These are phyloP conservation scores for Pempheris klunzingeri DNA, from an alignment of 2,797 vertebrate species.

Conservation along the genomic window DNA sequence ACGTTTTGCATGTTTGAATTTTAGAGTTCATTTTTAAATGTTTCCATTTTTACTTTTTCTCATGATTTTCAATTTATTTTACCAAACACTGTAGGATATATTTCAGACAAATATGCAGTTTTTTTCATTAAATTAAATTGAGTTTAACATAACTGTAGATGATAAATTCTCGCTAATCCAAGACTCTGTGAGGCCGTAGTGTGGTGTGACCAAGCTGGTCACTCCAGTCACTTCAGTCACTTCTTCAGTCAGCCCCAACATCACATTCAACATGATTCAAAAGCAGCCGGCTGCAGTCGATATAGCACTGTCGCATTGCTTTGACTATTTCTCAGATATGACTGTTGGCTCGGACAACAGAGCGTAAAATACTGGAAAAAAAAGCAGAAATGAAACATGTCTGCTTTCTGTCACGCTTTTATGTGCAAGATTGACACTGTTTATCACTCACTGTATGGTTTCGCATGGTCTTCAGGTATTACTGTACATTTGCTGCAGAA, in stretches of 20 bases:
- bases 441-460: slow-evolving; percentile 2
- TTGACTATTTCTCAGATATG: slow-evolving; percentile 43
- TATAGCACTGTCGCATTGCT: neutral
- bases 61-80: neutral
- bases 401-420: slow-evolving; percentile 24
- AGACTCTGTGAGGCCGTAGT: neutral
- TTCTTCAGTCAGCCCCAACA: slow-evolving; percentile 21
- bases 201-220: slow-evolving; percentile 35
- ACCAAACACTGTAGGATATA: neutral
- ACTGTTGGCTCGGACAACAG: slow-evolving; percentile 43
- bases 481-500: neutral
- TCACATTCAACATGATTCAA: slow-evolving; percentile 8
- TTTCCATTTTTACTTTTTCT: neutral
- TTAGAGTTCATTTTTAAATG: neutral
- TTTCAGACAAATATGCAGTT: no score
- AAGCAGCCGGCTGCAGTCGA: slow-evolving; percentile 11
- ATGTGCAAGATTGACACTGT: slow-evolving; percentile 13
- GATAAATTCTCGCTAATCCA: neutral
- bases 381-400: slow-evolving; percentile 65
- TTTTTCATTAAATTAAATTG: neutral
- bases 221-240: slow-evolving; percentile 21
- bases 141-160: neutral
- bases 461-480: slow-evolving; percentile 6
- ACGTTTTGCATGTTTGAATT: neutral
- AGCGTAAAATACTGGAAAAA: slow-evolving; percentile 30